These are phyloP conservation scores for Lampris megalopsis DNA, from an alignment of 2,113 vertebrate species.

Conservation along the genomic window DNA sequence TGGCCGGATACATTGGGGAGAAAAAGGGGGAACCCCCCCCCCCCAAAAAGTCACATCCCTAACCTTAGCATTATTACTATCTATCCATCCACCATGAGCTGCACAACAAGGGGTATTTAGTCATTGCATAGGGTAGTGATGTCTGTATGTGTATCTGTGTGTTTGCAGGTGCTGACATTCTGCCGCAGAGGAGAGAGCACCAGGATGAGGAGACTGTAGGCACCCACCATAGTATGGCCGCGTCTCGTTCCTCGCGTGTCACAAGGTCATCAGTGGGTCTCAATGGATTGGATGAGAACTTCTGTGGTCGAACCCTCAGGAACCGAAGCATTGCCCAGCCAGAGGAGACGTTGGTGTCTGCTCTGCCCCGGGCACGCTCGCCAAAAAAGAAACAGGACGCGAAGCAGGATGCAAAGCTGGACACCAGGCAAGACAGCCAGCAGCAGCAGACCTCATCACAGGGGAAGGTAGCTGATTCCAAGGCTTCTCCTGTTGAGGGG, in stretches of 20 bases:
- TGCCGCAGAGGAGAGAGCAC: conserved; percentile 90
- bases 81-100: not conserved
- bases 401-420: conserved; percentile 70
- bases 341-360: conserved; percentile 90
- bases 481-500: conserved; percentile 78
- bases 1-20: too few relatives aligned
- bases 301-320: conserved; percentile 98
- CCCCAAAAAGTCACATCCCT: not conserved
- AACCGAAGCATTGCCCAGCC: conserved; percentile 99
- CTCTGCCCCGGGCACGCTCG: conserved; percentile 91
- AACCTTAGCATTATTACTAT: not conserved
- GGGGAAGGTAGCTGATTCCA: conserved; percentile 85
- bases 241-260: conserved; percentile 98
- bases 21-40: too few relatives aligned
- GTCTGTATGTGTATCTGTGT: conserved; percentile 64
- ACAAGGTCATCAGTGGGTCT: conserved; percentile 99
- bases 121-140: conserved; percentile 31
- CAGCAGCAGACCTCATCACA: conserved; percentile 79
- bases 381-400: conserved; percentile 94
- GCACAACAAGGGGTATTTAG: not conserved
- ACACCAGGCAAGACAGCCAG: conserved; percentile 49
- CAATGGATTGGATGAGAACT: conserved; percentile 99
- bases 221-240: conserved; percentile 98
- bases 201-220: conserved; percentile 96
- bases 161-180: conserved; percentile 89